Conservation (phyloP, 2,113 vertebrate genomes). For the Pomatorhinus ruficollis region DNA sequence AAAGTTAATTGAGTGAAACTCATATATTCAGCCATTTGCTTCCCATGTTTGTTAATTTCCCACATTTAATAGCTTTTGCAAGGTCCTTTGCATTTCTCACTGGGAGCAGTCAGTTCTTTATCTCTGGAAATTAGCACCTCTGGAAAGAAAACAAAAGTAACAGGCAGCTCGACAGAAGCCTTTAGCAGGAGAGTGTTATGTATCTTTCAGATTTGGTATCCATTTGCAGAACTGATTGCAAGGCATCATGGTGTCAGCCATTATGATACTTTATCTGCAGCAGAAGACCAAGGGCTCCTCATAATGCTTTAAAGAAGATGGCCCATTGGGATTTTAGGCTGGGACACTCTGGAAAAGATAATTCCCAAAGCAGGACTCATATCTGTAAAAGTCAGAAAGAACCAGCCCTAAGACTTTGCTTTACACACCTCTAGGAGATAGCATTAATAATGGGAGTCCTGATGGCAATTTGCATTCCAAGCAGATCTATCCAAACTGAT, state of each 20-base stretch:
- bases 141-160: conserved; percentile 14
- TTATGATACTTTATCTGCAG: background rate
- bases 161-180: background rate
- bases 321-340: background rate
- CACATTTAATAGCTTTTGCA: conserved; percentile 40
- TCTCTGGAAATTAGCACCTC: conserved; percentile 36
- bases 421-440: background rate
- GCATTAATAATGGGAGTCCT: background rate
- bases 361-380: background rate
- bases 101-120: conserved; percentile 22
- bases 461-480: background rate
- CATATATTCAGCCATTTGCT: conserved; percentile 30
- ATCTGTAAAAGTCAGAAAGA: background rate
- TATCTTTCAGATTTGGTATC: background rate
- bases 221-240: background rate
- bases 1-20: conserved; percentile 39
- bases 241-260: background rate
- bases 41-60: conserved; percentile 16
- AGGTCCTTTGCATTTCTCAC: conserved; percentile 27
- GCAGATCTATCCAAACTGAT: background rate
- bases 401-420: background rate
- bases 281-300: background rate
- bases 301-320: background rate
- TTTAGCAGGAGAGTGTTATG: background rate
- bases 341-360: background rate